Base-by-base conservation (phyloP, 1,140 invertebrate species). In the Drepana arcuata region DNA sequence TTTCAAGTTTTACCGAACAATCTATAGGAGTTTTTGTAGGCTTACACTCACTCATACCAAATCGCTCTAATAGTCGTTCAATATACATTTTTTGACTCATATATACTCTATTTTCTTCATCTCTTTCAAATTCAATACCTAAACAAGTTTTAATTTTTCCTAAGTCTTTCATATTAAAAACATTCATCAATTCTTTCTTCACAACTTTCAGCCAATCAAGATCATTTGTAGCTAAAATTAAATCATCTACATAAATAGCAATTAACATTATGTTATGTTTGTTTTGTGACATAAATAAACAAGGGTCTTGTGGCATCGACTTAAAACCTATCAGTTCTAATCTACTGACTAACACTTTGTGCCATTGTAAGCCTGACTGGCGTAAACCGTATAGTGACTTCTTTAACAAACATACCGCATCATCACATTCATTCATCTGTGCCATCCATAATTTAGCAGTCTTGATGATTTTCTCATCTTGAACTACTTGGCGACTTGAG, bases 161-260 rank as follows among this genome's bases (percentile, higher is more conserved):
- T 13, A 40, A 7, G 25, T 49, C 33, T 40, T 44, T 49, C 47
- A 49, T 49, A 11, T 49, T 41, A 41, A 49, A 49, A 1, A 37
- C 16, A 30, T 16, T 33, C 6, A 3, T 14, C 18, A 34, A 46
- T 26, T 39, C 1, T 26, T 30, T 29, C 30, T 36, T 44, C n/a
- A 45, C 14, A 24, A 37, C 29, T 13, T 18, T 16, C 35, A 42
- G 1, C 39, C 39, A 41, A 27, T 3, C 14, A 30, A 7, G 0
- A 52, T 53, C 41, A 41, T 48, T 28, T 2, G 32, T 29, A 2
- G 34, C 37, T 29, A 54, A 41, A 29, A 54, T 49, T 13, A 49
- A 36, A 14, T 54, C 46, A 36, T 54, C 51, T 16, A 54, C 46
- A 40, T 54, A 46, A n/a, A 54, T 46, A 27, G 30, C 39, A 34